Percentiles rank a stretch among this genome's conserved stretches.
phyloP scores from a whole-genome alignment of 2,113 vertebrate genomes.

The Melanotaenia duboulayi region DNA sequence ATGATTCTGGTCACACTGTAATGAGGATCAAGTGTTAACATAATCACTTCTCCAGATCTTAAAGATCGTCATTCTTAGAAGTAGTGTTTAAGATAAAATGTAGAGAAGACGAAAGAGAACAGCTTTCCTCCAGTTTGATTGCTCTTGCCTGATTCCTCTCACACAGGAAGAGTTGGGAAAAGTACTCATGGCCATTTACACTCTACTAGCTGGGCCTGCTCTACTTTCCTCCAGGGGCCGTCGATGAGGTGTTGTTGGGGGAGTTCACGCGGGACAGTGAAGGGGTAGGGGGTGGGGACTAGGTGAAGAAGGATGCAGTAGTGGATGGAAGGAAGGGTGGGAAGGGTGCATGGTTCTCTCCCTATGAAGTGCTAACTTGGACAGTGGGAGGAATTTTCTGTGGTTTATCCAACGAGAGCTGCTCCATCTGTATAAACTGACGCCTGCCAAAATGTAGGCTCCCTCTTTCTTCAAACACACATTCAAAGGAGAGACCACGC shows the following conservation, averaged over 20 bases:
- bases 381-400: slow-evolving; percentile 87
- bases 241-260: slow-evolving; percentile 38
- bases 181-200: slow-evolving; percentile 23
- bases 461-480: slow-evolving; percentile 49
- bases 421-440: slow-evolving; percentile 89
- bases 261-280: slow-evolving; percentile 15
- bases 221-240: slow-evolving; percentile 51
- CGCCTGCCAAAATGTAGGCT: slow-evolving; percentile 84
- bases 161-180: slow-evolving; percentile 40
- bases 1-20: slow-evolving; percentile 64
- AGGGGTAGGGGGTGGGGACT: slow-evolving; percentile 37
- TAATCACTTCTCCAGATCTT: slow-evolving; percentile 70
- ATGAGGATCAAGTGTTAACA: slow-evolving; percentile 69
- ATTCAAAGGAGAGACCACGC: slow-evolving; percentile 23
- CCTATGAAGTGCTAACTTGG: slow-evolving; percentile 86
- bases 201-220: slow-evolving; percentile 57
- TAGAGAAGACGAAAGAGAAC: slow-evolving; percentile 4
- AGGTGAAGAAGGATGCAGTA: slow-evolving; percentile 64
- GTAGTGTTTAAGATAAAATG: slow-evolving; percentile 25
- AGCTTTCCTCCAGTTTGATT: slow-evolving; percentile 51
- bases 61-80: slow-evolving; percentile 49
- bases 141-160: slow-evolving; percentile 62
- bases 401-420: slow-evolving; percentile 86
- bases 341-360: slow-evolving; percentile 68
- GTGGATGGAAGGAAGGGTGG: slow-evolving; percentile 47